phyloP scores from a whole-genome alignment of 2,888 invertebrate genomes.

The Cephus nigrinus region DNA sequence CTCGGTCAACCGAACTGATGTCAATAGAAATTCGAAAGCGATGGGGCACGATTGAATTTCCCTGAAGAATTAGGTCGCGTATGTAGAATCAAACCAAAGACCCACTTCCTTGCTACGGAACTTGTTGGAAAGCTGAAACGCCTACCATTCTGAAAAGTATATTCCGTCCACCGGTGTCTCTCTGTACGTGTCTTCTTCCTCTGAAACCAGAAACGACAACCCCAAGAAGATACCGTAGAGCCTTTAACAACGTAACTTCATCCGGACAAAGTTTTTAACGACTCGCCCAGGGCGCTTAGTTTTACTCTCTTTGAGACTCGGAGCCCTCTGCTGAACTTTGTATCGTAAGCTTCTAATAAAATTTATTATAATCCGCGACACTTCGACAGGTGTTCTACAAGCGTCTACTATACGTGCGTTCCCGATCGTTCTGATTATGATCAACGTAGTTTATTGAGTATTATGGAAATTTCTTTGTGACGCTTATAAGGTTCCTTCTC shows the following conservation, averaged over 20 bases:
- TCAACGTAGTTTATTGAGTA: not conserved
- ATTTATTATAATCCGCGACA: slow-evolving; percentile 17
- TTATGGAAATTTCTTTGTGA: not conserved
- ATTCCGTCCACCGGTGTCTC: not conserved
- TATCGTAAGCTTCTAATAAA: slow-evolving; percentile 9
- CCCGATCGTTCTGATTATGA: not conserved
- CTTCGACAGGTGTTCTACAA: slow-evolving; percentile 7
- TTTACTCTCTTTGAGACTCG: slow-evolving; percentile 6
- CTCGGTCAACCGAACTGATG: slow-evolving; percentile 11
- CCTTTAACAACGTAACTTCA: slow-evolving; percentile 20
- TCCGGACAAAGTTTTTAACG: slow-evolving; percentile 19
- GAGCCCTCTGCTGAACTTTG: not conserved
- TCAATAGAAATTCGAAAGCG: slow-evolving; percentile 27
- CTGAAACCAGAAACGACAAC: not conserved
- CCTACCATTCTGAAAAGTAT: not conserved
- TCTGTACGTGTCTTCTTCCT: not conserved
- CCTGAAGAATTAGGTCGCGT: slow-evolving; percentile 5
- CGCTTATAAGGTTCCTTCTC: not conserved
- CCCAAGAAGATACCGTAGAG: not conserved
- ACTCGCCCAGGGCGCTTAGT: slow-evolving; percentile 17
- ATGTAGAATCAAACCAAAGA: not conserved
- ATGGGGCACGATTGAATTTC: slow-evolving; percentile 26
- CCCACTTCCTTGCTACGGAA: not conserved
- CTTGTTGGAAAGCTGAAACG: not conserved
- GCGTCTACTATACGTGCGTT: not conserved